Evolutionary conservation across 2,888 invertebrate genomes (phyloP).

Genomic region (Noctua pronuba): DNA sequence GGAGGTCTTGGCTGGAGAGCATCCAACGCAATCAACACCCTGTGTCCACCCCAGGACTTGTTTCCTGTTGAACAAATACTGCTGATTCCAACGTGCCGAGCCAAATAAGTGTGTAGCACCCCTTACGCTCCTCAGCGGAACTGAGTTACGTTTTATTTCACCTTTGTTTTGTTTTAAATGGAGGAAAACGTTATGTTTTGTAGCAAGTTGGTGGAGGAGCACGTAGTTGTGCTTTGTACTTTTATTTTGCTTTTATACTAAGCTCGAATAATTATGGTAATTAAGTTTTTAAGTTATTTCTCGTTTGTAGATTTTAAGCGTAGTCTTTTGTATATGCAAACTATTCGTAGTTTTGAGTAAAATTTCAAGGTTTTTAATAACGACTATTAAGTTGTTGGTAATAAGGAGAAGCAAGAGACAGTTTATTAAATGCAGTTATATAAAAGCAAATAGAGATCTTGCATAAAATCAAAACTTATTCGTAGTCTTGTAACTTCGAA

Average conservation of each 20-base stretch:
- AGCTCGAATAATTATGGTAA: constrained; percentile 2
- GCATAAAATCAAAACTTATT: no score
- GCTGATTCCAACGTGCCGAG: neutral
- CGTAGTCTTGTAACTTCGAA: no score
- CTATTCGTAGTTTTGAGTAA: neutral
- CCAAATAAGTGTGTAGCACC: neutral
- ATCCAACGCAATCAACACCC: neutral
- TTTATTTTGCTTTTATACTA: neutral
- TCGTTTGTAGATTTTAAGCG: constrained; percentile 1
- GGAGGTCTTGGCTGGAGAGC: neutral
- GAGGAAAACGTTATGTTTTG: neutral
- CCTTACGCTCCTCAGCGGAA: neutral
- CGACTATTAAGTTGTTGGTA: neutral
- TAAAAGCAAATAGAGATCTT: neutral
- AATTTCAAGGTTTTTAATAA: neutral
- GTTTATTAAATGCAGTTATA: neutral
- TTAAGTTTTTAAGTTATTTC: constrained; percentile 23
- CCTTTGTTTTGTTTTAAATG: constrained; percentile 11
- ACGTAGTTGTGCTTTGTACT: neutral
- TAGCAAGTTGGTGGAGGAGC: neutral
- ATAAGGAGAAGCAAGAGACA: neutral
- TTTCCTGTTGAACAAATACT: neutral
- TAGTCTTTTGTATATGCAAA: neutral
- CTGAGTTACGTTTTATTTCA: neutral
- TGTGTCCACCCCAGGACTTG: neutral